Percentiles rank a stretch among this genome's conserved stretches.
Conservation (phyloP, 2,888 invertebrate genomes). For the Ennomos quercinarius region DNA sequence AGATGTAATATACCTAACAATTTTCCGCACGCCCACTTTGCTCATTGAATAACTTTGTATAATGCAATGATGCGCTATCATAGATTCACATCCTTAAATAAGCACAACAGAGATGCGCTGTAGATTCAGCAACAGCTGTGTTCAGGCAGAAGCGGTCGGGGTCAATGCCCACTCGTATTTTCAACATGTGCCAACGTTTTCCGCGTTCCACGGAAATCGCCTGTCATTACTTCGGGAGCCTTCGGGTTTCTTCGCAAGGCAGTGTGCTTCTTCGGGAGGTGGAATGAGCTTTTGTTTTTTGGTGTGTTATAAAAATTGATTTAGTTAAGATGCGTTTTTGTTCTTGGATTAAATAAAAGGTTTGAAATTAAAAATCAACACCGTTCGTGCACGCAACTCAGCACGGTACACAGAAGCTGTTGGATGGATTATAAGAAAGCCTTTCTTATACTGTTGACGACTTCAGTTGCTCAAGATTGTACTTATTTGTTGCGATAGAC, state of each 20-base stretch:
- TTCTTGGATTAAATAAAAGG: not conserved
- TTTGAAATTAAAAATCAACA: too few relatives aligned
- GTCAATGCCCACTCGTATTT: slow-evolving; percentile 84
- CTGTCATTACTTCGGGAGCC: slow-evolving; percentile 76
- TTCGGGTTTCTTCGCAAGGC: slow-evolving; percentile 67
- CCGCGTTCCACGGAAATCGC: slow-evolving; percentile 83
- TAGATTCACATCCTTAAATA: slow-evolving; percentile 62
- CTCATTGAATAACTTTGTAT: slow-evolving; percentile 3
- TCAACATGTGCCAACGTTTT: slow-evolving; percentile 84
- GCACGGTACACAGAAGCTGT: too few relatives aligned
- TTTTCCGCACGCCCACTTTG: slow-evolving; percentile 12
- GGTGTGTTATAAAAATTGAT: slow-evolving; percentile 27
- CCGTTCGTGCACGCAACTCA: too few relatives aligned
- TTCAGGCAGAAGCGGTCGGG: slow-evolving; percentile 74
- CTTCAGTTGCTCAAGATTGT: too few relatives aligned
- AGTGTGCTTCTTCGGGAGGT: slow-evolving; percentile 43
- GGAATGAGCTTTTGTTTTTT: slow-evolving; percentile 43
- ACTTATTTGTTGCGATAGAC: too few relatives aligned
- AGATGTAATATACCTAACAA: too few relatives aligned
- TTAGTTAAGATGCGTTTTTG: slow-evolving; percentile 4
- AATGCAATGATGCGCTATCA: slow-evolving; percentile 3
- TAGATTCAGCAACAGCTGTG: slow-evolving; percentile 81
- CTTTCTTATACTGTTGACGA: too few relatives aligned
- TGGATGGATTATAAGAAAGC: too few relatives aligned
- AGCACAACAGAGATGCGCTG: slow-evolving; percentile 70